Evolutionary conservation across 2,113 vertebrate genomes (phyloP).

Genomic region (Aleadryas rufinucha): DNA sequence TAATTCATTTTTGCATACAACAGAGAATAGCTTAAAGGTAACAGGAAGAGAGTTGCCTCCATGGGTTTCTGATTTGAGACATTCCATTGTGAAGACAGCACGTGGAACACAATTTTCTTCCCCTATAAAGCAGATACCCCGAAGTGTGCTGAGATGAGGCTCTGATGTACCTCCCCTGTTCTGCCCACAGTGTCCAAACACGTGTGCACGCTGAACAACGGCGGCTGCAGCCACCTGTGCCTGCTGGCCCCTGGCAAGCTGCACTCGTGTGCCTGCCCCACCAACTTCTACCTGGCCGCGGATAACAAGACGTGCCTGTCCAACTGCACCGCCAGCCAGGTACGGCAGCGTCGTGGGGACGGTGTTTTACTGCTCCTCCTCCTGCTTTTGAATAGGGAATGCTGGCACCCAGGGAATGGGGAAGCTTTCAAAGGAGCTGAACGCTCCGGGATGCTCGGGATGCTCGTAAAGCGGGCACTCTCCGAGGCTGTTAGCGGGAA

Average conservation of each 20-base stretch:
- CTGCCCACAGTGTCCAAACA: conserved; percentile 85
- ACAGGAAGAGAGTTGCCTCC: not conserved
- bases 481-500: not conserved
- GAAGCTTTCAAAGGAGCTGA: not conserved
- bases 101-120: not conserved
- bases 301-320: conserved; percentile 95
- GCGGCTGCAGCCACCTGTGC: conserved; percentile 96
- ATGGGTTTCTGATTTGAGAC: not conserved
- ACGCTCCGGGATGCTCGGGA: not conserved
- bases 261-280: conserved; percentile 93
- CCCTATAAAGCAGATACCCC: not conserved
- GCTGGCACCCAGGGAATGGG: not conserved
- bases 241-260: conserved; percentile 86
- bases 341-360: not conserved
- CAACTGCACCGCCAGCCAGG: conserved; percentile 98
- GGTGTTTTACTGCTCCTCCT: fast-evolving
- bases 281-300: conserved; percentile 94
- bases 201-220: conserved; percentile 89
- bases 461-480: fast-evolving
- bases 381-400: too few species aligned
- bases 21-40: not conserved
- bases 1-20: not conserved
- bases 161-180: not conserved
- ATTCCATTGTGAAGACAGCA: not conserved
- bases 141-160: not conserved